These are phyloP conservation scores for Drosophila repleta DNA, from an alignment of 1,140 invertebrate species.

Conservation along the genomic window DNA sequence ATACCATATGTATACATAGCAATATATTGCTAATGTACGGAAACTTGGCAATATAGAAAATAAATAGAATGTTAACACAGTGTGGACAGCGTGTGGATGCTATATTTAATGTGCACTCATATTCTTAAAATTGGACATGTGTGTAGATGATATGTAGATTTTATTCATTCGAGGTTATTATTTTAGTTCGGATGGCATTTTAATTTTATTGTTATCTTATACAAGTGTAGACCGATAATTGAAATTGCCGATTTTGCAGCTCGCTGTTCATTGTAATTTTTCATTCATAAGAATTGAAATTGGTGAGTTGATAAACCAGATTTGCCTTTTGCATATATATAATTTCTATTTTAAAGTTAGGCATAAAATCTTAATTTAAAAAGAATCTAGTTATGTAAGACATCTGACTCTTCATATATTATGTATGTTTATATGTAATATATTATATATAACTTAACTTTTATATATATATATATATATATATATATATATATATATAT, in stretches of 20 bases:
- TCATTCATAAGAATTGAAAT: background rate
- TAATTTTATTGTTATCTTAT: constrained; percentile 52
- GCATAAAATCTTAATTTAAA: too few species aligned
- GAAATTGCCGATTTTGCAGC: background rate
- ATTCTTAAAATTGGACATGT: constrained; percentile 44
- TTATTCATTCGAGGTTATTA: constrained; percentile 52
- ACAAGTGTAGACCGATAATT: constrained; percentile 25
- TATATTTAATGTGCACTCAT: constrained; percentile 66
- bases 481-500: background rate
- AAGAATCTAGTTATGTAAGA: too few species aligned
- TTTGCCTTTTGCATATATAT: background rate
- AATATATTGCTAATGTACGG: constrained; percentile 31
- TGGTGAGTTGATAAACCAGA: constrained; percentile 15
- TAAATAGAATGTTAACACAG: constrained; percentile 67
- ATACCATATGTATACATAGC: background rate
- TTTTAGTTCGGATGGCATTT: constrained; percentile 47
- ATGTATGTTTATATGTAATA: too few species aligned
- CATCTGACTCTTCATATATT: too few species aligned
- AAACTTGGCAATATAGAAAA: constrained; percentile 56
- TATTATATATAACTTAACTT: too few species aligned
- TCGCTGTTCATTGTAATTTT: background rate
- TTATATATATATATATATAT: background rate
- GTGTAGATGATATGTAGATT: constrained; percentile 6
- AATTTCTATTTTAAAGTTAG: background rate
- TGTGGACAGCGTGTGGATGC: constrained; percentile 69